phyloP scores from a whole-genome alignment of 2,888 invertebrate genomes.

The Napeogenes sylphis region DNA sequence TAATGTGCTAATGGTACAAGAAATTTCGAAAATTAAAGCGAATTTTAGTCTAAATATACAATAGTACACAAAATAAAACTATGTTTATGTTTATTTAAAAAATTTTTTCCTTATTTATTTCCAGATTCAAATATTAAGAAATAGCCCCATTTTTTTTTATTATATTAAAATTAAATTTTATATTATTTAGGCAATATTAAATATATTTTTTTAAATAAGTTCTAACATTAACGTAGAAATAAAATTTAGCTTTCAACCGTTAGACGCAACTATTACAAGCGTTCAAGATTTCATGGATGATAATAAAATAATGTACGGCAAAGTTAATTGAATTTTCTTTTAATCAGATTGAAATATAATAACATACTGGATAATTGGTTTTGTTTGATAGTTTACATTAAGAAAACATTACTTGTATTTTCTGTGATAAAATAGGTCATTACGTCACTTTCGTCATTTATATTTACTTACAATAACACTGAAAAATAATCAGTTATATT shows the following conservation, averaged over 20 bases:
- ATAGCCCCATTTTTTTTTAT: too few relatives aligned
- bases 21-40: slow-evolving; percentile 22
- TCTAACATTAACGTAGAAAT: too few relatives aligned
- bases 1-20: slow-evolving; percentile 25
- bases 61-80: slow-evolving; percentile 13
- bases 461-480: background rate
- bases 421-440: too few relatives aligned
- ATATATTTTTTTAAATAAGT: too few relatives aligned
- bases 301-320: slow-evolving; percentile 35
- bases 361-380: slow-evolving; percentile 15
- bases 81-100: too few relatives aligned
- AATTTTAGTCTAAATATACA: too few relatives aligned
- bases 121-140: too few relatives aligned
- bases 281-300: slow-evolving; percentile 35
- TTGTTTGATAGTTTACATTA: slow-evolving; percentile 11
- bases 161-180: too few relatives aligned
- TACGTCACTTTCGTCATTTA: too few relatives aligned
- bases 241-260: slow-evolving; percentile 1
- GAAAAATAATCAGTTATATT: background rate
- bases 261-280: slow-evolving; percentile 27
- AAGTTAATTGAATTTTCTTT: slow-evolving; percentile 41
- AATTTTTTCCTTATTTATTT: too few relatives aligned
- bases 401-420: too few relatives aligned
- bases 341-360: slow-evolving; percentile 31
- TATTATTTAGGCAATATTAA: too few relatives aligned